Conservation (phyloP, 1,140 invertebrate species). For the Drosophila equinoxialis region DNA sequence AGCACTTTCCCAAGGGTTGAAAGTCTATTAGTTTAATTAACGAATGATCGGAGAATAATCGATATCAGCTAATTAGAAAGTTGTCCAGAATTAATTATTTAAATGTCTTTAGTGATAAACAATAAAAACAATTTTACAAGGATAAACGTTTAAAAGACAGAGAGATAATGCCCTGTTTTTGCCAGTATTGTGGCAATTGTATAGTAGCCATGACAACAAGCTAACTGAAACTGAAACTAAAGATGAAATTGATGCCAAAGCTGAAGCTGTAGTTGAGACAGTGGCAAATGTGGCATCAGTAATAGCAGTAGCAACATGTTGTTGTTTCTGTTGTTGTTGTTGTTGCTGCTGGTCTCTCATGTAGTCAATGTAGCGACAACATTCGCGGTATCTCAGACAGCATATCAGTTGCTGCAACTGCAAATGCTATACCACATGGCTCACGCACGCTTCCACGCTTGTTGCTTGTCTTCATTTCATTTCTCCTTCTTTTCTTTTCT, state of each 20-base stretch:
- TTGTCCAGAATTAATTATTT: no score
- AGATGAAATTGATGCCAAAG: conserved; percentile 21
- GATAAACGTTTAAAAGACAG: no score
- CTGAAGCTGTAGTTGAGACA: background rate
- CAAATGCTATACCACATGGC: conserved; percentile 27
- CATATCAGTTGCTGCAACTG: conserved; percentile 51
- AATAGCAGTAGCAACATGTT: conserved; percentile 44
- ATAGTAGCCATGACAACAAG: conserved; percentile 47
- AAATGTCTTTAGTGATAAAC: no score
- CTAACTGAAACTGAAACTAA: conserved; percentile 4
- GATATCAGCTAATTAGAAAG: no score
- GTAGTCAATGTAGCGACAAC: conserved; percentile 67
- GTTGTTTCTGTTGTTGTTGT: conserved; percentile 39
- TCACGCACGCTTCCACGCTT: conserved; percentile 72
- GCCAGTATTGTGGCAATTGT: background rate
- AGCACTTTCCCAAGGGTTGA: no score
- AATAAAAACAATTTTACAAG: no score
- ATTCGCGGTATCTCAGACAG: conserved; percentile 60
- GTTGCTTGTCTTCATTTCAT: conserved; percentile 46
- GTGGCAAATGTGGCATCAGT: background rate
- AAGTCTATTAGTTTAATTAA: no score
- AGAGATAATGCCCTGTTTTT: no score
- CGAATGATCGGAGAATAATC: no score
- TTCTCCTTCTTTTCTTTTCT: conserved; percentile 9
- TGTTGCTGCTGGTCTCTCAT: conserved; percentile 17